Evolutionary conservation across 37 sponge, comb jelly and placozoan species (phyloP), one percentile per base, ranked within the genome.

Genomic region (Haliclona indistincta): DNA sequence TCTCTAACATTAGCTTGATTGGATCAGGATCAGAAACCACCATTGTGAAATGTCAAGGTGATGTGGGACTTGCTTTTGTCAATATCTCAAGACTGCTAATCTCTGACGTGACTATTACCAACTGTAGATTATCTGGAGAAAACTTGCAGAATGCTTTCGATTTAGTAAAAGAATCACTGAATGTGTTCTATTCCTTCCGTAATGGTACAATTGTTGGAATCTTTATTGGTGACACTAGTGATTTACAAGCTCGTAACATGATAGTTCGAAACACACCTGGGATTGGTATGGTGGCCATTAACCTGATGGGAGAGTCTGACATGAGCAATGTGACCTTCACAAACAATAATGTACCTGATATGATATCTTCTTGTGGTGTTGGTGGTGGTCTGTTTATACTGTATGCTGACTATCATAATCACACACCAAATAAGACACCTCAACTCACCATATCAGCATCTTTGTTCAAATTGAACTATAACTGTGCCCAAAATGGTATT

Each of bases 321-420:
- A 32, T 76, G 22, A 7, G 25, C 28, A 38, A 62, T 37, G 32
- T 40, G 17, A 32, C 25, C 6, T 47, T 76, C 20, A 2, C 22
- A 47, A 20, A 38, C 11, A 76, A 76, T 29, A 45, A 39, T 28
- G 30, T 26, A 15, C 32, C n/a, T 41, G n/a, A n/a, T n/a, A n/a
- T n/a, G n/a, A n/a, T n/a, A n/a, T n/a, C n/a, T n/a, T n/a, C n/a
- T n/a, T n/a, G n/a, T n/a, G n/a, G n/a, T n/a, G 32, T 78, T 66
- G 79, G 67, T 22, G 86, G 86, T 40, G 86, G 86, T 8, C 49
- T 58, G 29, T 35, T 65, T 23, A 35, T 78, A 3, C n/a, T 67
- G 22, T 85, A 51, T 52, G 37, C 28, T 38, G 86, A 85, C 38
- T 78, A 78, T 40, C 23, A 17, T 0, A 5, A 69, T 53, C 1